Evolutionary conservation across 2,888 invertebrate genomes (phyloP), one percentile per base, ranked within the genome.

Genomic region (Agrotis exclamationis): DNA sequence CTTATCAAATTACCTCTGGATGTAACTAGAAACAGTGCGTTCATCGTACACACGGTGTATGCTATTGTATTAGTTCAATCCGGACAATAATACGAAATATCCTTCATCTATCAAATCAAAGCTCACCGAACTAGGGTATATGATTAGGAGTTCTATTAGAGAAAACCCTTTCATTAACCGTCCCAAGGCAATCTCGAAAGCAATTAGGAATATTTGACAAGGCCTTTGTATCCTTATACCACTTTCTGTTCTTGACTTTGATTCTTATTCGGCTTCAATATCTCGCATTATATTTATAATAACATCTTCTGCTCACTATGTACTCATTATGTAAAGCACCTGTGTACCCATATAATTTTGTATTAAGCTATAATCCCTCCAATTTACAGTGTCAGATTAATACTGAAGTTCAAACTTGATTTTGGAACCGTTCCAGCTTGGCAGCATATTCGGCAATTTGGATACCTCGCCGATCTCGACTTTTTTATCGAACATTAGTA

Each of bases 391-490:
- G 89, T 82, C 85, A 87, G 90, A 90, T 90, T 88, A 89, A 91
- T 86, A 88, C 80, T 85, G 85, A 87, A 88, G 81, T 87, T 84
- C 79, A 81, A 76, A 82, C 87, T 88, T 89, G 89, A 90, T 89
- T 88, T 89, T 93, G 93, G 93, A 89, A 78, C 71, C 68, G 79
- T 73, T 91, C 93, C 93, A 92, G 88, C 80, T 93, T 92, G 93
- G 93, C 93, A 92, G 86, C 90, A 86, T 84, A 81, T 86, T 88
- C 88, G 83, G 87, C 89, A 88, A 89, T 91, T 90, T 89, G 89
- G 88, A 87, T 89, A 89, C 88, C 83, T 85, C 84, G 73, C 78
- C 69, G 81, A 82, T 87, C 79, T 78, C 79, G 82, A 74, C 79
- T 90, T 91, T 92, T 92, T 91, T 88, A 87, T 86, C 87, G 89